A percentile compares a stretch with the other conserved stretches of the same genome.
These are phyloP conservation scores for Drosophila siamana DNA, from an alignment of 2,888 invertebrate species.

Conservation along the genomic window DNA sequence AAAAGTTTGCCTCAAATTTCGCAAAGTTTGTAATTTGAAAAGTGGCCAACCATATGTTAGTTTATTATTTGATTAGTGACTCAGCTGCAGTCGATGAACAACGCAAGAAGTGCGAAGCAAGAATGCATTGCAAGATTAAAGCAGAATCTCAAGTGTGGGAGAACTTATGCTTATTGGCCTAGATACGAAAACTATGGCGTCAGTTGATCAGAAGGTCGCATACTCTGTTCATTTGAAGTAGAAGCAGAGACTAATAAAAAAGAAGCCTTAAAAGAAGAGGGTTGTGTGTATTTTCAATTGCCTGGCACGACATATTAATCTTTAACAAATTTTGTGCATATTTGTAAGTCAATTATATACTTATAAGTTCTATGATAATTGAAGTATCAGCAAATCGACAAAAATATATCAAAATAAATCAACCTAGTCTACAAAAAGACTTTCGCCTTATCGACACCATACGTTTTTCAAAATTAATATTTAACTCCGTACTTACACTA, in stretches of 20 bases:
- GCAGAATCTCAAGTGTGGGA: background rate
- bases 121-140: background rate
- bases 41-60: background rate
- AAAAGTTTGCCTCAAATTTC: background rate
- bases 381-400: too few species aligned
- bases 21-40: background rate
- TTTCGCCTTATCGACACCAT: too few species aligned
- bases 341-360: too few species aligned
- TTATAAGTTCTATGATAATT: background rate
- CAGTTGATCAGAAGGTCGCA: background rate
- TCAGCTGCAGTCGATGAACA: background rate
- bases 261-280: too few species aligned
- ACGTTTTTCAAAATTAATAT: background rate
- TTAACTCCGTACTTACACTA: conserved; percentile 27
- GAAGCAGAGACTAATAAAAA: too few species aligned
- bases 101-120: background rate
- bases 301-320: too few species aligned
- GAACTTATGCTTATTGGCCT: background rate
- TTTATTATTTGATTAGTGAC: background rate
- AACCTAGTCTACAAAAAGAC: too few species aligned
- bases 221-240: background rate
- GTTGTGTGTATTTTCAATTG: too few species aligned
- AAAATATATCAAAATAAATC: background rate
- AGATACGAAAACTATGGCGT: background rate
- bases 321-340: too few species aligned